Evolutionary conservation across 2,797 vertebrate species (phyloP), one percentile per base, ranked within the genome.

Genomic region (Chaunax sp.): DNA sequence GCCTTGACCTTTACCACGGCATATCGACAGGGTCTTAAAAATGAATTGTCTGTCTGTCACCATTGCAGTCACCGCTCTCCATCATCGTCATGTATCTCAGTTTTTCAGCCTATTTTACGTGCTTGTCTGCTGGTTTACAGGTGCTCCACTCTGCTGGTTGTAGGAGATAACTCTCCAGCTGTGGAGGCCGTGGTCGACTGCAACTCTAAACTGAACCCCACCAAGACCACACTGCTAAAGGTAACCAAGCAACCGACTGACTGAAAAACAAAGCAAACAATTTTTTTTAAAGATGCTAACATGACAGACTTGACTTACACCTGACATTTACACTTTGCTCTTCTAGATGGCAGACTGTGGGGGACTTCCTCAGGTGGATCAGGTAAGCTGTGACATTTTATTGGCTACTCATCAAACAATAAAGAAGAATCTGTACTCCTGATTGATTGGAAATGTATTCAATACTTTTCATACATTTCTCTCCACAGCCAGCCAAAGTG

Each of bases 301-400:
- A 18, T 37, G 20, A 52, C 19, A 43, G 26, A 30, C 22, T 63
- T 9, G 50, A 10, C n/a, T 20, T 5, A 20, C 6, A 43, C 0
- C 7, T 74, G 66, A 70, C 18, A 20, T 57, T 66, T 58, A 15
- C 6, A 15, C 41, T 70, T 69, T 72, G 28, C 50, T 53, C 20
- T 79, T 87, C 46, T 69, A 99, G 97, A 99, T 99, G 97, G 96
- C 97, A 0, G 97, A 99, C 82, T 98, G 97, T 0, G 97, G 97
- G 45, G 97, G 97, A 62, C 95, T 98, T 84, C 97, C 97, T 18
- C 97, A 98, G 78, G 94, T 97, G 85, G 95, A 95, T 72, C 97
- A 99, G 97, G 97, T 99, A 87, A 73, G 87, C 33, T 82, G 18
- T n/a, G 18, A 9, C 14, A 20, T 78, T 57, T 44, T 22, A 69